Percentiles rank a stretch among this genome's conserved stretches.
These are phyloP conservation scores for Chaetura pelagica DNA, from an alignment of 2,113 vertebrate species.

Conservation along the genomic window DNA sequence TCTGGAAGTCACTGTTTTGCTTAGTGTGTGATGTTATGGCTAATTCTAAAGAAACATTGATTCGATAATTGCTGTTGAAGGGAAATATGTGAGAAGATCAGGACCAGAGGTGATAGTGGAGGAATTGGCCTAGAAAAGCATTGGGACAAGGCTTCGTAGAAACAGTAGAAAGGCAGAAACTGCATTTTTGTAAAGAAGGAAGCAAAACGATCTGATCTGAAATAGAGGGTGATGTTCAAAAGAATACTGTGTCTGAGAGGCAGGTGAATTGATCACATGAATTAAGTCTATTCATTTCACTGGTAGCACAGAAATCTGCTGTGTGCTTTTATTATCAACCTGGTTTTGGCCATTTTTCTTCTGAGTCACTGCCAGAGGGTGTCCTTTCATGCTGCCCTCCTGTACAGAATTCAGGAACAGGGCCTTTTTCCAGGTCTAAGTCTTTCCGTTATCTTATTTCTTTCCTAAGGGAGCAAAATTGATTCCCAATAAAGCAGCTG, in stretches of 20 bases:
- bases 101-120: neutral
- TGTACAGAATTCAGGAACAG: conserved; percentile 1
- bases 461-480: conserved; percentile 43
- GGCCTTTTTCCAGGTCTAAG: neutral
- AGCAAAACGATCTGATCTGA: neutral
- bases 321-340: neutral
- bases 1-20: neutral
- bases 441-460: conserved; percentile 35
- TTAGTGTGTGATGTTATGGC: neutral
- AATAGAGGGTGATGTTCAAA: neutral
- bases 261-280: neutral
- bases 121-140: neutral
- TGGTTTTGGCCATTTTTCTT: conserved; percentile 16
- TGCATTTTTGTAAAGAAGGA: neutral
- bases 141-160: neutral
- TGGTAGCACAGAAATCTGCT: neutral
- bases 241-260: neutral
- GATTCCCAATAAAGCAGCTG: conserved; percentile 60
- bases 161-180: neutral
- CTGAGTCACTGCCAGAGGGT: neutral
- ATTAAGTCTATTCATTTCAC: neutral
- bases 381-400: neutral
- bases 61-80: neutral
- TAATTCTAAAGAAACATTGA: neutral
- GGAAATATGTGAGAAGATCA: neutral